These are phyloP conservation scores for Furnarius figulus DNA, from an alignment of 2,113 vertebrate genomes.

Conservation along the genomic window DNA sequence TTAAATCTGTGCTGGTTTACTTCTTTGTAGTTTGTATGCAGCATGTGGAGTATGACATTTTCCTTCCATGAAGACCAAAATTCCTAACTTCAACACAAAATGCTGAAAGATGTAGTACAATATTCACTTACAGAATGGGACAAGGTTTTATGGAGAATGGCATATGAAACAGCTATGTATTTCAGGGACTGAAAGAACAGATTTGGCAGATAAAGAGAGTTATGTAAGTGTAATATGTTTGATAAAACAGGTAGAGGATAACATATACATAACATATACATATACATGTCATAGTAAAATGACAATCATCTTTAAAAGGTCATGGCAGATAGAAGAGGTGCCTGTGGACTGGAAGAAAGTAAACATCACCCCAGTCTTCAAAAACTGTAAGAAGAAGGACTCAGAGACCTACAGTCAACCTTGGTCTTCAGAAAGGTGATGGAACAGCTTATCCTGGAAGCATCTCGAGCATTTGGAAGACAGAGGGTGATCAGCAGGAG, in stretches of 20 bases:
- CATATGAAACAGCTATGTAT: background rate
- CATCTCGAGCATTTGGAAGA: background rate
- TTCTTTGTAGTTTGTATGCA: background rate
- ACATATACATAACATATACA: fast-evolving
- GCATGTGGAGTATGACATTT: background rate
- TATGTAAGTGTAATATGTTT: background rate
- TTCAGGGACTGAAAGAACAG: background rate
- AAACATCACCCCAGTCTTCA: background rate
- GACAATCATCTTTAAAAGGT: background rate
- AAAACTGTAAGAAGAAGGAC: background rate
- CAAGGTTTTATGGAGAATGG: background rate
- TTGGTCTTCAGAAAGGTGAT: background rate
- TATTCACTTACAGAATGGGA: background rate
- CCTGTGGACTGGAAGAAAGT: background rate
- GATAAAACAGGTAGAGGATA: background rate
- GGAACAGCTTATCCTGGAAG: background rate
- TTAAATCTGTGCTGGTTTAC: background rate
- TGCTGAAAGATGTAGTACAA: background rate
- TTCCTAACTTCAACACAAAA: background rate
- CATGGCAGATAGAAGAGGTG: background rate
- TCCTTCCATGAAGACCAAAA: background rate
- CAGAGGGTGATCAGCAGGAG: background rate
- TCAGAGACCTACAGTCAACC: background rate
- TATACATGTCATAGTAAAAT: background rate
- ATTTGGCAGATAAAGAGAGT: background rate